Evolutionary conservation across 2,797 vertebrate species (phyloP).

Genomic region (Silurus lanzhouensis): DNA sequence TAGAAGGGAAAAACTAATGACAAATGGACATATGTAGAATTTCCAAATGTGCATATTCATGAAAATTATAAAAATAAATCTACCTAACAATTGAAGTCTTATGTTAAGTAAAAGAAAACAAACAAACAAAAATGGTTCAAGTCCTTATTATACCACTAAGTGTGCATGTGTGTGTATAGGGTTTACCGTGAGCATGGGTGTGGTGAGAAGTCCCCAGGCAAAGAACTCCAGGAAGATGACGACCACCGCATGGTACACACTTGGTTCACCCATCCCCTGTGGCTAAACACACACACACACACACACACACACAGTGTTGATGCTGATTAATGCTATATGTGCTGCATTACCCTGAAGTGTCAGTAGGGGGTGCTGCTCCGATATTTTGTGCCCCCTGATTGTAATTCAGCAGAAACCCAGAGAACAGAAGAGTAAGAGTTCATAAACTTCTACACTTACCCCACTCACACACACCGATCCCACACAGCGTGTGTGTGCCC

Average conservation of each 20-base stretch:
- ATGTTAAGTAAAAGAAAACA: neutral
- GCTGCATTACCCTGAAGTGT: neutral
- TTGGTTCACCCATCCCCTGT: slow-evolving; percentile 90
- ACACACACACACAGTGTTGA: neutral
- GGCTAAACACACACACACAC: slow-evolving; percentile 70
- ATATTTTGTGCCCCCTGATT: no score
- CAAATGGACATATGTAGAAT: no score
- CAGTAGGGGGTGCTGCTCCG: neutral
- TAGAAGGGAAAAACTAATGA: neutral
- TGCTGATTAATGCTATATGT: no score
- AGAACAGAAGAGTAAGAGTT: no score
- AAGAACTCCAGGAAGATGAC: slow-evolving; percentile 95
- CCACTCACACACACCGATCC: neutral
- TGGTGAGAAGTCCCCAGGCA: slow-evolving; percentile 89
- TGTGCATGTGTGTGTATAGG: neutral
- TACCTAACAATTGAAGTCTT: neutral
- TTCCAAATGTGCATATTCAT: neutral
- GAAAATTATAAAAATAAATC: neutral
- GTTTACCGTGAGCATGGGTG: slow-evolving; percentile 87
- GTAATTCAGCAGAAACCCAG: no score
- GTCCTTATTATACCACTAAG: no score
- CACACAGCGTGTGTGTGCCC: neutral
- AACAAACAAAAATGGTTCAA: neutral
- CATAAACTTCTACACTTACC: no score
- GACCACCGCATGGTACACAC: slow-evolving; percentile 92